Conservation (phyloP, 1,140 invertebrate species). For the Magallana ariakensis region DNA sequence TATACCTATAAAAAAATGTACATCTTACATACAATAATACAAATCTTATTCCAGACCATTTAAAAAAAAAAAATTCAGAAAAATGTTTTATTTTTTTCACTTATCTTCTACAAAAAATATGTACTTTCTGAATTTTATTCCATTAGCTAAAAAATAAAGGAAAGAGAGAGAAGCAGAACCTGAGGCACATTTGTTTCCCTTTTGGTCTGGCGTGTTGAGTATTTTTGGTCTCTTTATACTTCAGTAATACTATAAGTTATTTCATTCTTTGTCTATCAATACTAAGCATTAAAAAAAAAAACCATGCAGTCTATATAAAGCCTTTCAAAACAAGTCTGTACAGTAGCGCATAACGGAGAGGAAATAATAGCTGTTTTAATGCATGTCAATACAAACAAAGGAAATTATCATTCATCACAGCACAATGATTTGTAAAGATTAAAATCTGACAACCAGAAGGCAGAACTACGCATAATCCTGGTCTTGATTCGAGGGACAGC, state of each 20-base stretch:
- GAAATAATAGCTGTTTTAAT: neutral
- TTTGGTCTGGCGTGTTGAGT: slow-evolving; percentile 28
- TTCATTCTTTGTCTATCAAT: neutral
- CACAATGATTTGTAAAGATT: slow-evolving; percentile 11
- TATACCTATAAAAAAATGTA: neutral
- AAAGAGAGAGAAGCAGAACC: neutral
- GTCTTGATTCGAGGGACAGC: slow-evolving; percentile 20
- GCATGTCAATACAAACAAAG: neutral
- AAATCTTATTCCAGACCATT: slow-evolving; percentile 6
- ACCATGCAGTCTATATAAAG: neutral
- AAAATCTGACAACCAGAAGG: neutral
- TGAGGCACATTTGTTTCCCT: neutral
- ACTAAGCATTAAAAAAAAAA: slow-evolving; percentile 1
- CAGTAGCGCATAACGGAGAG: neutral
- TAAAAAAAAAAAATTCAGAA: neutral
- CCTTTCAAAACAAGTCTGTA: neutral
- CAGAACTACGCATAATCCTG: neutral
- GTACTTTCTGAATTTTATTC: too few relatives aligned
- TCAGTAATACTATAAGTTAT: neutral
- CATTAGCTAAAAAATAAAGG: too few relatives aligned
- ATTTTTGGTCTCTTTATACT: slow-evolving; percentile 18
- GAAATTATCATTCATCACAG: neutral
- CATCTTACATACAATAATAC: neutral
- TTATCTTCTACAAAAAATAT: too few relatives aligned
- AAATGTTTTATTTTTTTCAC: neutral